A percentile compares a stretch with the other conserved stretches of the same genome.
phyloP scores from a whole-genome alignment of 2,797 vertebrate genomes.

The Epinephelus awoara region DNA sequence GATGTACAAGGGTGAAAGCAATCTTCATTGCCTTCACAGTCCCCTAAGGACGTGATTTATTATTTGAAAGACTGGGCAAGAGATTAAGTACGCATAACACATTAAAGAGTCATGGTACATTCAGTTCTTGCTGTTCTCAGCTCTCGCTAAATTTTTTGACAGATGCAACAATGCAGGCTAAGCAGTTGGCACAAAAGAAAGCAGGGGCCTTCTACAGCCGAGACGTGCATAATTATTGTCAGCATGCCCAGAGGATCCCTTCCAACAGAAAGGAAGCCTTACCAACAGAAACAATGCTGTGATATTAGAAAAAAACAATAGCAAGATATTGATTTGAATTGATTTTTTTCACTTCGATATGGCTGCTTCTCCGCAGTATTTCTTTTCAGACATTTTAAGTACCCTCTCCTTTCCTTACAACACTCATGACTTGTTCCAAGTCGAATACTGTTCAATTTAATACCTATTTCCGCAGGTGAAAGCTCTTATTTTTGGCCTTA shows the following conservation, averaged over 20 bases:
- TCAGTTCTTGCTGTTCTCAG: constrained; percentile 54
- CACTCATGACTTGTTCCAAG: neutral
- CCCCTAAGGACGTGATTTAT: constrained; percentile 14
- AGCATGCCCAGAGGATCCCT: constrained; percentile 31
- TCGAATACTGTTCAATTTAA: constrained; percentile 22
- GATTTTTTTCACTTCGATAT: constrained; percentile 2
- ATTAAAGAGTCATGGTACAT: constrained; percentile 32
- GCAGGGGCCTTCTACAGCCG: constrained; percentile 1
- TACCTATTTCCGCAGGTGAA: neutral
- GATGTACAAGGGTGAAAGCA: constrained; percentile 6
- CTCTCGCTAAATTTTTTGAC: constrained; percentile 33
- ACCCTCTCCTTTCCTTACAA: neutral
- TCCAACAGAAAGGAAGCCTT: constrained; percentile 24
- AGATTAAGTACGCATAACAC: constrained; percentile 35
- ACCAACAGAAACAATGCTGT: constrained; percentile 19
- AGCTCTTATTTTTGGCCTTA: constrained; percentile 72
- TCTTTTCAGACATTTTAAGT: constrained; percentile 18
- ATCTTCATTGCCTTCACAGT: constrained; percentile 20
- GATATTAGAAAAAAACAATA: constrained; percentile 10
- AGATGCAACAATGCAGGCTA: constrained; percentile 52
- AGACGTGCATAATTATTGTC: constrained; percentile 36
- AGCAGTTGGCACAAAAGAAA: constrained; percentile 45
- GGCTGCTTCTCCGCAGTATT: constrained; percentile 21
- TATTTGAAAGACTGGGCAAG: constrained; percentile 36
- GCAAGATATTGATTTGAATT: constrained; percentile 16